Evolutionary conservation across 2,888 invertebrate genomes (phyloP).

Genomic region (Aspidapion aeneum): DNA sequence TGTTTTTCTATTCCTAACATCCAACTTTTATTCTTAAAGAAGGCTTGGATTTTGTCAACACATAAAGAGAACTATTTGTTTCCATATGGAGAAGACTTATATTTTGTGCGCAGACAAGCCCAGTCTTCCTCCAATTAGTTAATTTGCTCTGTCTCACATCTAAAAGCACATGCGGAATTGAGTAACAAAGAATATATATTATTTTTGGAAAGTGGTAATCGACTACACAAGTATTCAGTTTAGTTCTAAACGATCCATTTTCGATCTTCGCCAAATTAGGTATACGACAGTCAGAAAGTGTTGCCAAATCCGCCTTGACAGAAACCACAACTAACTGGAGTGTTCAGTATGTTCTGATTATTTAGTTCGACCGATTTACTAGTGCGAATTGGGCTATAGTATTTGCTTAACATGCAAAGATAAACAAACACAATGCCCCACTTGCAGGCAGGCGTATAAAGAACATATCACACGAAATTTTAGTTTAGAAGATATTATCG

Average conservation of each 20-base stretch:
- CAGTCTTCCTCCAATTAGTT: conserved; percentile 30
- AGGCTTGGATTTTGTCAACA: conserved; percentile 38
- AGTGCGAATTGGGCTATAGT: conserved; percentile 38
- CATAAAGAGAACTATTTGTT: conserved; percentile 38
- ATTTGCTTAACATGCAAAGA: conserved; percentile 38
- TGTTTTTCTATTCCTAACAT: no score
- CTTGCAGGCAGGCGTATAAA: conserved; percentile 33
- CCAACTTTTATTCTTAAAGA: conserved; percentile 34
- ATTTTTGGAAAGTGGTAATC: conserved; percentile 25
- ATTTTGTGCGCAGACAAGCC: conserved; percentile 34
- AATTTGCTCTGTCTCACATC: conserved; percentile 31
- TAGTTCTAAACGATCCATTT: conserved; percentile 28
- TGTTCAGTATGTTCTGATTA: conserved; percentile 43
- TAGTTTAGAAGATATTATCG: conserved; percentile 37
- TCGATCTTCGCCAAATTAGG: conserved; percentile 29
- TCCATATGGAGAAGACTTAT: conserved; percentile 33
- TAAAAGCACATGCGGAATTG: conserved; percentile 24
- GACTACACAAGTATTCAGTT: conserved; percentile 15
- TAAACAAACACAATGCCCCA: conserved; percentile 34
- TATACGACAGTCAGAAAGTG: conserved; percentile 16
- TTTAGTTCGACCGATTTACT: conserved; percentile 42
- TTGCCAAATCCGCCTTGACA: not conserved
- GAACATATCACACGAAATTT: conserved; percentile 36
- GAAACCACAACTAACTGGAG: conserved; percentile 29
- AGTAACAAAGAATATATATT: conserved; percentile 25